Evolutionary conservation across 1,140 invertebrate genomes (phyloP).

Genomic region (Papilio aristodemus): DNA sequence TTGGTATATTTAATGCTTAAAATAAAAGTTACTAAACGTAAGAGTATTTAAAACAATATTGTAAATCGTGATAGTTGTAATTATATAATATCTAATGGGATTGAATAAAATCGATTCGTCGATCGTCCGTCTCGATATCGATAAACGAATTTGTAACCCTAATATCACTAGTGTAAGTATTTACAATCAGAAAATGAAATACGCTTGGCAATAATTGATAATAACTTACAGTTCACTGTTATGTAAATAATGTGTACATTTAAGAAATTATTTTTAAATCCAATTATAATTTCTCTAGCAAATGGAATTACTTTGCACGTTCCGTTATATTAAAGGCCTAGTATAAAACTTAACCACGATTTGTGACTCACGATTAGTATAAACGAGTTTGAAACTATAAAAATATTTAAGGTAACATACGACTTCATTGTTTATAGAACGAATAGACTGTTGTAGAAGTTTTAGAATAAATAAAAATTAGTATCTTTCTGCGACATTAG

Average conservation of each 20-base stretch:
- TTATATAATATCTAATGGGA: conserved; percentile 64
- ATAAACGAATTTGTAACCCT: conserved; percentile 74
- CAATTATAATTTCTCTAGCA: conserved; percentile 2
- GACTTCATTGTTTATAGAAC: conserved; percentile 30
- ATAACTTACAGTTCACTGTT: conserved; percentile 51
- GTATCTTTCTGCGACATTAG: conserved; percentile 30
- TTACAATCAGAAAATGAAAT: conserved; percentile 60
- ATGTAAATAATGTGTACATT: conserved; percentile 49
- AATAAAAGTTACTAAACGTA: conserved; percentile 44
- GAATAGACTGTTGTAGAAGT: conserved; percentile 32
- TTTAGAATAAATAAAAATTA: conserved; percentile 33
- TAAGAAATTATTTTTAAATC: conserved; percentile 16
- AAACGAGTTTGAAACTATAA: conserved; percentile 33
- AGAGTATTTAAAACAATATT: conserved; percentile 46
- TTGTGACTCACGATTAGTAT: conserved; percentile 19
- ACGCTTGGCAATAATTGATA: conserved; percentile 78
- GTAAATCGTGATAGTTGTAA: conserved; percentile 58
- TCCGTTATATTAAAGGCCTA: conserved; percentile 21
- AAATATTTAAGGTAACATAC: conserved; percentile 33
- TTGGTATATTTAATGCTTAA: conserved; percentile 44
- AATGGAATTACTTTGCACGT: conserved; percentile 20
- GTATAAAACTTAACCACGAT: conserved; percentile 26
- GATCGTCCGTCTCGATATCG: conserved; percentile 71
- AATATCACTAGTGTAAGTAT: conserved; percentile 75
- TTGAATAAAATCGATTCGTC: conserved; percentile 69